phyloP scores from a whole-genome alignment of 1,140 invertebrate species.

The Aphaenogaster floridana region DNA sequence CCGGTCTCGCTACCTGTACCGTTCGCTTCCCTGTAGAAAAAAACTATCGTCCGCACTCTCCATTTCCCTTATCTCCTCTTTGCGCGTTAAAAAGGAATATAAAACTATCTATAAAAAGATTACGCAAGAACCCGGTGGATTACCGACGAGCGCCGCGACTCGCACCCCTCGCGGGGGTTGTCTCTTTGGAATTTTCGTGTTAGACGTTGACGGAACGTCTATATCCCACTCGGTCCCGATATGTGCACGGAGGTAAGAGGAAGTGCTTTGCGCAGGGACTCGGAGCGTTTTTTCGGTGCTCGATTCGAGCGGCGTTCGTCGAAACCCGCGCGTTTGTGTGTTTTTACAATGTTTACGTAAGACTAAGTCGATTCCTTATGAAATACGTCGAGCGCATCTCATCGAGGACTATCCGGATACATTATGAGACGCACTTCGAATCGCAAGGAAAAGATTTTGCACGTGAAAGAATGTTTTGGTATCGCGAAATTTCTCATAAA shows the following conservation, averaged over 20 bases:
- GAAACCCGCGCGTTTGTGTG: constrained; percentile 36
- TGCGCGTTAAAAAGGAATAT: constrained; percentile 75
- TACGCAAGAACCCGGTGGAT: constrained; percentile 56
- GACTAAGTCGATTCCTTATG: constrained; percentile 71
- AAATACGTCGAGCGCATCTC: constrained; percentile 64
- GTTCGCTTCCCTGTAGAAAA: constrained; percentile 5
- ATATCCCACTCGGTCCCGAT: neutral
- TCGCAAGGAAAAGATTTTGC: constrained; percentile 72
- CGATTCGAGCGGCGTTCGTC: constrained; percentile 43
- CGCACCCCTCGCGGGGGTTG: neutral
- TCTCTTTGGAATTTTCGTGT: constrained; percentile 56
- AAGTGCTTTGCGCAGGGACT: constrained; percentile 19
- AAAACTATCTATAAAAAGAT: constrained; percentile 78
- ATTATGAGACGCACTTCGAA: constrained; percentile 75
- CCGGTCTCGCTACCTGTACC: constrained; percentile 12
- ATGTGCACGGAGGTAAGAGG: constrained; percentile 25
- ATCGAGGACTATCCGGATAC: constrained; percentile 68
- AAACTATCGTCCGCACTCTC: constrained; percentile 3
- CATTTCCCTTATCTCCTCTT: neutral
- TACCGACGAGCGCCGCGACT: constrained; percentile 40
- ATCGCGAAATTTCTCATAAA: constrained; percentile 67
- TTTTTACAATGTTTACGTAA: constrained; percentile 58
- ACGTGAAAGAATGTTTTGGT: constrained; percentile 76
- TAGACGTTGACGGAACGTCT: neutral
- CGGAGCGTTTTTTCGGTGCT: neutral